Base-by-base conservation (phyloP, 2,113 vertebrate species). In the Condylura cristata region DNA sequence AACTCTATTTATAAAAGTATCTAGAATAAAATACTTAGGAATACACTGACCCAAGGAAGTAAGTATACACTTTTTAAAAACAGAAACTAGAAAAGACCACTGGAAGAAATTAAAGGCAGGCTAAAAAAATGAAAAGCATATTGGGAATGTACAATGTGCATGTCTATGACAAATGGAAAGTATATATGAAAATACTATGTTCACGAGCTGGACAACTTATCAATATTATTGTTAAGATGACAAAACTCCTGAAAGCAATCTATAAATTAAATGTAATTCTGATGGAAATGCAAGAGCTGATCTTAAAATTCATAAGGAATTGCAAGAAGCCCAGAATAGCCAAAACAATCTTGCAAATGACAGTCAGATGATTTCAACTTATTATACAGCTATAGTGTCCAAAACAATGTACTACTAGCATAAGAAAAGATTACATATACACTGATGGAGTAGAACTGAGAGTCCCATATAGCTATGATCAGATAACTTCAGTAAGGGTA, bases 261-360 rank as follows among this genome's bases (percentile, higher is more conserved):
- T 65, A 37, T 18, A 85, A 34, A 84, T 46, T 58, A 68, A 68
- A n/a, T 37, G 17, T 10, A 84, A 79, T 85, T 37, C 37, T 58
- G 13, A 79, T 53, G 39, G 28, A 92, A 78, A 92, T 80, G 85
- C 26, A 61, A 91, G 75, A 88, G 44, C 22, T 85, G 72, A 80
- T 58, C 3, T 39, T 46, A 34, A 91, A 78, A 53, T 56, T 88
- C n/a, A 72, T n/a, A 71, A 37, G 44, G 10, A 88, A 71, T 46
- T 37, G 17, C 28, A 83, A 86, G 28, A 9, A 6, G 82, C 46
- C 8, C 20, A 44, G 32, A 87, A 70, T 6, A 87, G 16, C 34
- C 75, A 74, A 81, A 74, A 83, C 8, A 75, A 91, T 78, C 28
- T 14, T 75, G 41, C 46, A 86, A 41, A 13, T 44, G 5, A 51